Evolutionary conservation across 2,797 vertebrate genomes (phyloP).

Genomic region (Tapirus indicus): DNA sequence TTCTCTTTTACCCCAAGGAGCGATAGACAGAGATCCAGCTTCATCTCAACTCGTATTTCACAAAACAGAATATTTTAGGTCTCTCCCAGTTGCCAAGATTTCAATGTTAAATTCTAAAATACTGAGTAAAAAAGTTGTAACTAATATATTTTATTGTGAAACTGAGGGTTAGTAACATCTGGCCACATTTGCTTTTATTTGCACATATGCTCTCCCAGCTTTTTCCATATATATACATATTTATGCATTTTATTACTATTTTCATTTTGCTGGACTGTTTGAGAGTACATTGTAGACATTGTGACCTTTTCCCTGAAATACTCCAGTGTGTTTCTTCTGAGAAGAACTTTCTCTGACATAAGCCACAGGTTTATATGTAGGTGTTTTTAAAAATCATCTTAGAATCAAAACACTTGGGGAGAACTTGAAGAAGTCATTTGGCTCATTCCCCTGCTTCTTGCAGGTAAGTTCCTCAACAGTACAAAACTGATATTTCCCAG

Average conservation of each 20-base stretch:
- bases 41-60: neutral
- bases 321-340: neutral
- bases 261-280: neutral
- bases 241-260: neutral
- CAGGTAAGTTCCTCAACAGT: neutral
- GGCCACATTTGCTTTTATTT: neutral
- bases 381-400: neutral
- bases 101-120: neutral
- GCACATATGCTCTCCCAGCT: too few relatives aligned
- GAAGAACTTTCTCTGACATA: neutral
- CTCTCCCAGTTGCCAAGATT: neutral
- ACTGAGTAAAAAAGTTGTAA: neutral
- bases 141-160: neutral
- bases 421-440: neutral
- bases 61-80: neutral
- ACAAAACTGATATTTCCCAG: neutral
- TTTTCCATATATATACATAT: neutral
- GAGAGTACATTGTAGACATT: neutral
- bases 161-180: neutral
- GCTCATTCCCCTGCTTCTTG: neutral
- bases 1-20: too few relatives aligned
- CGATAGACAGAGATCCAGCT: neutral
- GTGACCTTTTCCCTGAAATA: neutral
- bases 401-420: neutral
- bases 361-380: neutral